Conservation (phyloP, 1,140 invertebrate species). For the Dinothrombium tinctorium region DNA sequence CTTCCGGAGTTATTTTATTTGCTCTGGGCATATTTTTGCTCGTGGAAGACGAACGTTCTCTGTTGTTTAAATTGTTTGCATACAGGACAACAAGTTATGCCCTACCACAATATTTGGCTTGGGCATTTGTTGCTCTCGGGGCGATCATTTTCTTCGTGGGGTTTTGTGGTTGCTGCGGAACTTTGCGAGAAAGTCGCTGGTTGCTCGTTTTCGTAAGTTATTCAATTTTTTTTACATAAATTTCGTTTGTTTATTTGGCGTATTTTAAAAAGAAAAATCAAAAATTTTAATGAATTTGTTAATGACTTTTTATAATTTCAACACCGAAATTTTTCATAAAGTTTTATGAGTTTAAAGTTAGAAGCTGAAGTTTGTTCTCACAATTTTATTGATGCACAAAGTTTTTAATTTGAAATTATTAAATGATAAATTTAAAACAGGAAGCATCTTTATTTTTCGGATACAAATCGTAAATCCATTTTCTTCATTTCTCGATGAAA, state of each 20-base stretch:
- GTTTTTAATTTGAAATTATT: too few species aligned
- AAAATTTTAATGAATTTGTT: too few species aligned
- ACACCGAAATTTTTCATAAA: too few species aligned
- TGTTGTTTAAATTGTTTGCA: constrained; percentile 25
- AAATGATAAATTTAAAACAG: too few species aligned
- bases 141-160: constrained; percentile 26
- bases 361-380: too few species aligned
- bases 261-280: too few species aligned
- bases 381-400: too few species aligned
- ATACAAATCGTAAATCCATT: too few species aligned
- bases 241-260: not conserved
- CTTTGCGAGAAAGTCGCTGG: constrained; percentile 26
- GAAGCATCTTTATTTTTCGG: too few species aligned
- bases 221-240: constrained; percentile 2
- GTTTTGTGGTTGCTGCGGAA: constrained; percentile 29
- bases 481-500: too few species aligned
- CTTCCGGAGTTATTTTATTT: constrained; percentile 26
- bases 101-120: constrained; percentile 25
- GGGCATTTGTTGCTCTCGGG: constrained; percentile 25
- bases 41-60: constrained; percentile 25
- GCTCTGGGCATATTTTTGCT: constrained; percentile 26
- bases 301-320: too few species aligned
- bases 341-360: too few species aligned
- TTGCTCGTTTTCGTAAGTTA: constrained; percentile 26
- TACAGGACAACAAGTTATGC: constrained; percentile 19